Percentiles rank a stretch among this genome's conserved stretches.
These are phyloP conservation scores for Pangasius sanitwongsei DNA, from an alignment of 2,797 vertebrate species.

Conservation along the genomic window DNA sequence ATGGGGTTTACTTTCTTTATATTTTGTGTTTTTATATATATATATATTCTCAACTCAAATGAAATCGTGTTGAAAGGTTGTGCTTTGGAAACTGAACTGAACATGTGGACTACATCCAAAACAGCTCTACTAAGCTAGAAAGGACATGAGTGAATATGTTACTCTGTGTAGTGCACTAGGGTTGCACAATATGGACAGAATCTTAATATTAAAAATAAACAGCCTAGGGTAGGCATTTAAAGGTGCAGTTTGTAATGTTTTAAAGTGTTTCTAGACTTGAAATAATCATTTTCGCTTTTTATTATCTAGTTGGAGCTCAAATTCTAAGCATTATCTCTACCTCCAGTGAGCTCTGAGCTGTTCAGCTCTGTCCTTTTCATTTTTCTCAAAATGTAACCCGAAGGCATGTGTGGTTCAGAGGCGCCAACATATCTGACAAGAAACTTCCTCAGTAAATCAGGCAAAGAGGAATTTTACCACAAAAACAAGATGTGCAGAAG, in stretches of 20 bases:
- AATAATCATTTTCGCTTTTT: not conserved
- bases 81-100: not conserved
- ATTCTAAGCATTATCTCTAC: not conserved
- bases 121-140: not conserved
- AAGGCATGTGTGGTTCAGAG: not conserved
- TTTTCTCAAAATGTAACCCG: not conserved
- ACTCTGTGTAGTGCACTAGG: not conserved
- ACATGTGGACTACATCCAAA: not conserved
- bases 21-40: not conserved
- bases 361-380: not conserved
- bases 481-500: not conserved
- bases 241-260: not conserved
- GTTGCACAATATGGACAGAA: conserved; percentile 18
- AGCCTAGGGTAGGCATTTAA: not conserved
- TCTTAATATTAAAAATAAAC: not conserved
- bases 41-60: not conserved
- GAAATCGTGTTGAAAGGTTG: not conserved
- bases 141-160: not conserved
- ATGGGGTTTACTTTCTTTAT: not conserved
- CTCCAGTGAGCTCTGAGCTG: not conserved
- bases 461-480: not conserved
- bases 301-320: not conserved
- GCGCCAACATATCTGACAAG: not conserved
- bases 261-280: not conserved
- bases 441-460: not conserved